These are phyloP conservation scores for Archips xylosteana DNA, from an alignment of 2,888 invertebrate species.

Conservation along the genomic window DNA sequence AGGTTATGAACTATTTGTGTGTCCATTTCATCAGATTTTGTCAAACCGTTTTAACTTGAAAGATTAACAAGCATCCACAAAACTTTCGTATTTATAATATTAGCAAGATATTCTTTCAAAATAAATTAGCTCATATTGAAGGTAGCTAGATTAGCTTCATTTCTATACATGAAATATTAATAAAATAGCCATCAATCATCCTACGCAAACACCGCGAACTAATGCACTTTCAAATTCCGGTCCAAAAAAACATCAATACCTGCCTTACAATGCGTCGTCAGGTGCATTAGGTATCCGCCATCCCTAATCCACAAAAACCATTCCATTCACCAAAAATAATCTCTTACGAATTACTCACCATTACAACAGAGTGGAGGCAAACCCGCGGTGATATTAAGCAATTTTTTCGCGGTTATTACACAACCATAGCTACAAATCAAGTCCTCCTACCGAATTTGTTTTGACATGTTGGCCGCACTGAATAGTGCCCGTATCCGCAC, in stretches of 20 bases:
- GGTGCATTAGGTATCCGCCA: slow-evolving; percentile 74
- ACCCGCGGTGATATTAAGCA: slow-evolving; percentile 51
- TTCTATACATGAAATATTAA: background rate
- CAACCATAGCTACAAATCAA: slow-evolving; percentile 50
- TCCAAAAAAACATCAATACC: slow-evolving; percentile 66
- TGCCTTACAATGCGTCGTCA: slow-evolving; percentile 71
- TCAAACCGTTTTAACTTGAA: no score
- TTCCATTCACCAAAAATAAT: slow-evolving; percentile 77
- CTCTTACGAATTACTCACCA: slow-evolving; percentile 66
- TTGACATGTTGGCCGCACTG: slow-evolving; percentile 73
- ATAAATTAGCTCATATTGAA: no score
- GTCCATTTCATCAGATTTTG: no score
- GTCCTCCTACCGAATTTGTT: slow-evolving; percentile 63
- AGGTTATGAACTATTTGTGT: no score
- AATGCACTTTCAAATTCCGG: slow-evolving; percentile 56
- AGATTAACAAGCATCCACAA: no score
- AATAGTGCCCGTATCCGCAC: slow-evolving; percentile 62
- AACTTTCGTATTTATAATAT: no score
- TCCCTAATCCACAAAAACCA: slow-evolving; percentile 70
- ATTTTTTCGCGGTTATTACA: slow-evolving; percentile 73
- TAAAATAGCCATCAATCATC: slow-evolving; percentile 45
- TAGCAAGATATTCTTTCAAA: no score
- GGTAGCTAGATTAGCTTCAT: background rate
- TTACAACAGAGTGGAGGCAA: slow-evolving; percentile 63
- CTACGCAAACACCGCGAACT: slow-evolving; percentile 71